phyloP scores from a whole-genome alignment of 2,113 vertebrate species.

The Ochotona princeps region DNA sequence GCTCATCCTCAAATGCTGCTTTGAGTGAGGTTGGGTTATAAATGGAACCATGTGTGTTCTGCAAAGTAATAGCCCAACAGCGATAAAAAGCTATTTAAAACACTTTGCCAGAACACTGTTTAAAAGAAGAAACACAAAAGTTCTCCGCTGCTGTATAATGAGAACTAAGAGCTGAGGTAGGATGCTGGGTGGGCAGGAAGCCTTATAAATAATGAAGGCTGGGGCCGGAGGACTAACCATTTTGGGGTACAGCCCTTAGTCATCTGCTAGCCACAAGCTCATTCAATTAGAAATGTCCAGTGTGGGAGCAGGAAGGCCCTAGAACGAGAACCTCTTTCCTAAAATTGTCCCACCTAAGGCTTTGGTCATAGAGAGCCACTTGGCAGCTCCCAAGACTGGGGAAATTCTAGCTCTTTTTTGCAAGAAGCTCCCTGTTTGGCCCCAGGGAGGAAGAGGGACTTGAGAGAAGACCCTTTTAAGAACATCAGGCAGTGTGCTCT shows the following conservation, averaged over 20 bases:
- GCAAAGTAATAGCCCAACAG: not conserved
- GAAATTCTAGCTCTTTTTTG: not conserved
- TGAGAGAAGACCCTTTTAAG: conserved; percentile 27
- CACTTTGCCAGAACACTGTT: not conserved
- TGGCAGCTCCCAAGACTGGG: not conserved
- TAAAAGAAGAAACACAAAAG: conserved; percentile 8
- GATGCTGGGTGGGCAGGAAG: not conserved
- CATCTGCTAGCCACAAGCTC: accelerated
- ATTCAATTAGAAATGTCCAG: not conserved
- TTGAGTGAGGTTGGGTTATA: conserved; percentile 2
- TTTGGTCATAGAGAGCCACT: not conserved
- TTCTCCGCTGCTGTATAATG: not conserved
- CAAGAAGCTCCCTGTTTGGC: not conserved
- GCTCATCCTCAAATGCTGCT: not conserved
- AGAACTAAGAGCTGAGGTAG: not conserved
- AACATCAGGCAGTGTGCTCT: conserved; percentile 17
- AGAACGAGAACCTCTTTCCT: not conserved
- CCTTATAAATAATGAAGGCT: not conserved
- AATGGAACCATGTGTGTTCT: conserved; percentile 19
- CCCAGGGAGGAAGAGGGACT: not conserved
- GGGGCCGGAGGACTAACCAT: not conserved
- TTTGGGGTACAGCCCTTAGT: not conserved
- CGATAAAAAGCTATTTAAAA: not conserved
- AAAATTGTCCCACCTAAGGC: not conserved
- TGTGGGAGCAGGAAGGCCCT: not conserved